Base-by-base conservation (phyloP, 2,888 invertebrate genomes). In the Gymnocheta viridis region DNA sequence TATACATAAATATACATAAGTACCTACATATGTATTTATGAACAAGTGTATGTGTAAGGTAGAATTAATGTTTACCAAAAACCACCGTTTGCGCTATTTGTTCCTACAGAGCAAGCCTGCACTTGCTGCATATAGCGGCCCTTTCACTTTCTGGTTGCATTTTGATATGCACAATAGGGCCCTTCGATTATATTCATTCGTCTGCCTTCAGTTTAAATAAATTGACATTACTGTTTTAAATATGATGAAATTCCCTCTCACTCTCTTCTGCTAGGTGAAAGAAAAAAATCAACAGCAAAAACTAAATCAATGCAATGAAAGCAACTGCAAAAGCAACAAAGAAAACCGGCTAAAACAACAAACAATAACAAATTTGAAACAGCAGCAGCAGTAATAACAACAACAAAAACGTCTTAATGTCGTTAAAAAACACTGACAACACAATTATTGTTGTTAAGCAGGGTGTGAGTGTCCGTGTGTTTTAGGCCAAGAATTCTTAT, bases 301-400 rank as follows among this genome's bases (percentile, higher is more conserved):
- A 72, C 24, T 47, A 29, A 49, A 49, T 12, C 7, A 77, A 47
- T 66, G 47, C 24, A 73, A 72, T 66, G 47, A 80, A 56, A 79
- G 64, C 51, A 51, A 60, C 54, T 32, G 17, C 47, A 58, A 38
- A 67, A 6, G 19, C 29, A 51, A 27, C 22, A 70, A 54, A 51
- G 29, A 64, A 67, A 79, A 80, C 80, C 80, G 80, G 80, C 80
- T 73, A 66, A 80, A 80, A 41, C 49, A 66, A 80, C 64, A 73
- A 58, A 80, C 35, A 72, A 66, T 58, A 80, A 66, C 47, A 80
- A 56, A 76, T 56, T 47, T 56, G 47, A 47, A 69, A 58, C 27
- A 58, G 19, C 66, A 69, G 19, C 66, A 69, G 19, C 49, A 66
- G n/a, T 17, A 44, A 14, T 12, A 66, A 24, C 22, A 66, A 54